Conservation (phyloP, 2,113 vertebrate species). For the Oenanthe melanoleuca region DNA sequence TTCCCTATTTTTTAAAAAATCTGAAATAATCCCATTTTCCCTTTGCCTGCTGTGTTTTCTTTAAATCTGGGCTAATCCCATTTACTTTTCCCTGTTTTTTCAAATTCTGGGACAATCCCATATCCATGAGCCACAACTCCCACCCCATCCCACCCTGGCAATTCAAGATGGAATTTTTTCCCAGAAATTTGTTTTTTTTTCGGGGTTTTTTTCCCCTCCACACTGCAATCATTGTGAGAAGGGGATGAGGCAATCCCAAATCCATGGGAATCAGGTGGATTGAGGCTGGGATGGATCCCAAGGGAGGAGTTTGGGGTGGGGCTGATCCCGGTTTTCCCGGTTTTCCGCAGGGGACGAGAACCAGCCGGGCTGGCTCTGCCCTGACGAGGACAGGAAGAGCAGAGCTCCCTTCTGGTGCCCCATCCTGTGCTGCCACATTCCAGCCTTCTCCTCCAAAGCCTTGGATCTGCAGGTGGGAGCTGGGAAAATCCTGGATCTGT, state of each 20-base stretch:
- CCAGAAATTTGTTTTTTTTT: fast-evolving
- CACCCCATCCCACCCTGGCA: not conserved
- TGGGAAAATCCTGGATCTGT: fast-evolving
- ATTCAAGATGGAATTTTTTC: too few relatives aligned
- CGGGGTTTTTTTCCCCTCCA: too few relatives aligned
- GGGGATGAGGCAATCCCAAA: not conserved
- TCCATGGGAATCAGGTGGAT: fast-evolving
- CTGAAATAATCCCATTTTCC: too few relatives aligned
- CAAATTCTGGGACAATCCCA: not conserved
- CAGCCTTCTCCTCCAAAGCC: slow-evolving; percentile 84
- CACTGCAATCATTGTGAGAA: fast-evolving
- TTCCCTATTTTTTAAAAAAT: not conserved
- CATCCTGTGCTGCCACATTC: slow-evolving; percentile 84
- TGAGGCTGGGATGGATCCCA: not conserved
- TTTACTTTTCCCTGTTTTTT: not conserved
- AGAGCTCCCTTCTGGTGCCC: slow-evolving; percentile 87
- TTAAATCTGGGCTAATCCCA: too few relatives aligned
- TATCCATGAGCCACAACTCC: not conserved
- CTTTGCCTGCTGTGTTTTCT: too few relatives aligned
- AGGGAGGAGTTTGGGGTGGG: not conserved
- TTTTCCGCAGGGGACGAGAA: slow-evolving; percentile 86
- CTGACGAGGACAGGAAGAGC: slow-evolving; percentile 86
- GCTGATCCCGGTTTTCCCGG: fast-evolving
- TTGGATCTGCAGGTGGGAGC: slow-evolving; percentile 78
- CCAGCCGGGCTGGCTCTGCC: slow-evolving; percentile 89